Base-by-base conservation (phyloP, 2,113 vertebrate species). In the Hippolais icterina region DNA sequence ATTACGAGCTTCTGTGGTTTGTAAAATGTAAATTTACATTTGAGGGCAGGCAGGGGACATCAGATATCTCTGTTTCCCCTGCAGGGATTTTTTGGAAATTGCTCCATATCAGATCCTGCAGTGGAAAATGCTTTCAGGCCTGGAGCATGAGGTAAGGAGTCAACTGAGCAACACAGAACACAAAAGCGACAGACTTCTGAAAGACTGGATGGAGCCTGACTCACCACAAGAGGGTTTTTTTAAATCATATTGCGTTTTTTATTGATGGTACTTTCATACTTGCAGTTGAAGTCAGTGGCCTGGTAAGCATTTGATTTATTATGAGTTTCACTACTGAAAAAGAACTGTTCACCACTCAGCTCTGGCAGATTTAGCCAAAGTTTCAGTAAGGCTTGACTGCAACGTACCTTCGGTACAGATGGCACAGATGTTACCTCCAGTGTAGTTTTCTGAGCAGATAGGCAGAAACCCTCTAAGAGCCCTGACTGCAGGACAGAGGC, bases 1-100 rank as follows among this genome's bases (percentile, higher is more conserved):
- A 94, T 96, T 93, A 96, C 29, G 74, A 91, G 66, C 57, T 87
- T 46, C 74, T 91, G 12, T 35, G 50, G 57, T 87, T 90, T 90
- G 59, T 80, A 79, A 95, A 96, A 95, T 47, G 84, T 91, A 94
- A 95, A 91, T 96, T 93, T 82, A 80, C 50, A 44, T 83, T 91
- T 65, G 66, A 91, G 87, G 74, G 78, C 75, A 93, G 63, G 75
- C 70, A 79, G 50, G 84, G 87, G 78, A 91, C 81, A 70, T 91
- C 94, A 91, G 93, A 90, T 95, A 95, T 88, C 74, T 72, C 46
- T 82, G 50, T 90, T 95, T 46, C 53, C 28, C 89, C 84, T 85
- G 65, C 66, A 91, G 91, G 84, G 83, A 2, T 74, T 95, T 95
- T 94, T 83, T 84, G 89, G 84, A 96, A 96, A 83, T 72, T 69